Percentiles rank a stretch among this genome's conserved stretches.
Conservation (phyloP, 2,888 invertebrate species). For the Drosophila melanosoma region DNA sequence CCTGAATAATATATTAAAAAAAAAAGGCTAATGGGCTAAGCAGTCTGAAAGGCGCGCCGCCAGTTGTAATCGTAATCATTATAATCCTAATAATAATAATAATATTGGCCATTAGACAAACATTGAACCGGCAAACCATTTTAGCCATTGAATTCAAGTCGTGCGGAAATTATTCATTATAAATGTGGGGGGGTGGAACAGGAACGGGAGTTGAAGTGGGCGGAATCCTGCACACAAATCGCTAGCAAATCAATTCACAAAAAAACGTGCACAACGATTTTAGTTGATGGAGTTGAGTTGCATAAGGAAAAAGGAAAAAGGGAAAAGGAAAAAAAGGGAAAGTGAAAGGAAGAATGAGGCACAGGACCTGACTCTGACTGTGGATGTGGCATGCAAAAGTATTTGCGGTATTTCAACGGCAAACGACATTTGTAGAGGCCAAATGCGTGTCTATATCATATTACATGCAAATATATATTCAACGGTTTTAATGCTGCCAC, state of each 20-base stretch:
- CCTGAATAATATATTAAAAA: background rate
- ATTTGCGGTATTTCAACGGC: constrained; percentile 70
- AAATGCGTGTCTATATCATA: constrained; percentile 73
- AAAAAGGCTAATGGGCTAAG: background rate
- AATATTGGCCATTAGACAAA: constrained; percentile 78
- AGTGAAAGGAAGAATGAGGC: constrained; percentile 2
- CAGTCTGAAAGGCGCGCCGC: constrained; percentile 35
- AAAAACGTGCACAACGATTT: constrained; percentile 46
- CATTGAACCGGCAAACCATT: constrained; percentile 66
- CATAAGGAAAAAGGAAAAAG: constrained; percentile 32
- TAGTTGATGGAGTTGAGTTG: constrained; percentile 34
- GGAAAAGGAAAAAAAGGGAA: constrained; percentile 12
- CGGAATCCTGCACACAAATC: constrained; percentile 40
- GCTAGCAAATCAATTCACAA: constrained; percentile 72
- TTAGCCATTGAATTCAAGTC: constrained; percentile 73
- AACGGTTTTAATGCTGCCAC: constrained; percentile 28
- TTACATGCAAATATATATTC: constrained; percentile 61
- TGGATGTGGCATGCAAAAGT: constrained; percentile 51
- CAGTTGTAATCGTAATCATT: constrained; percentile 61
- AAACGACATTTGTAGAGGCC: constrained; percentile 45
- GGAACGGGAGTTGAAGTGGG: constrained; percentile 14
- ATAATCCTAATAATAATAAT: constrained; percentile 70
- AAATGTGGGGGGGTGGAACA: constrained; percentile 43
- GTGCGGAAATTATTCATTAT: constrained; percentile 80
- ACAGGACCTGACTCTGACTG: constrained; percentile 21